These are phyloP conservation scores for Drosophila planitibia DNA, from an alignment of 2,888 invertebrate species.

Conservation along the genomic window DNA sequence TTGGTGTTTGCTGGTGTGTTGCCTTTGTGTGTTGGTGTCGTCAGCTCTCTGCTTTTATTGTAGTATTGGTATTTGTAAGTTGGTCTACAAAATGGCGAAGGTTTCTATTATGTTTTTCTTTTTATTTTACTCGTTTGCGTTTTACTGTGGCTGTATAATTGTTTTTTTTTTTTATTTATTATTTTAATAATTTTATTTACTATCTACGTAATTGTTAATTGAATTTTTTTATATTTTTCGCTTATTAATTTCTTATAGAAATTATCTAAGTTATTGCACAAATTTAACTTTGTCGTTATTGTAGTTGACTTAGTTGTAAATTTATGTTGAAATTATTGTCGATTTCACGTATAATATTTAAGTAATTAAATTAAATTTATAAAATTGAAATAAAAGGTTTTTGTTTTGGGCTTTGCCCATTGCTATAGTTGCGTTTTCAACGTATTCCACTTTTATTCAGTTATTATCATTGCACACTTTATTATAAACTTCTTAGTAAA, in stretches of 20 bases:
- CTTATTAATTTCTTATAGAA: conserved; percentile 70
- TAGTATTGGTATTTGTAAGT: conserved; percentile 29
- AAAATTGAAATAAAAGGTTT: conserved; percentile 57
- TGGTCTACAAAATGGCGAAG: conserved; percentile 41
- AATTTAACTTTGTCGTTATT: conserved; percentile 39
- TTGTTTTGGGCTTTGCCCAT: conserved; percentile 71
- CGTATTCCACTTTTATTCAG: conserved; percentile 46
- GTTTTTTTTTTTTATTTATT: conserved; percentile 26
- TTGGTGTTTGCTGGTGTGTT: conserved; percentile 22
- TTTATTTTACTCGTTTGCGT: not conserved
- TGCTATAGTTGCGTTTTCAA: conserved; percentile 33
- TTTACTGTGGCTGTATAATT: conserved; percentile 30
- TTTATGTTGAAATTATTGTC: not conserved
- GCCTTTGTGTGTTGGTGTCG: conserved; percentile 18
- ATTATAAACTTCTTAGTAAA: conserved; percentile 1
- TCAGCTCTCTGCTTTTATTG: conserved; percentile 10
- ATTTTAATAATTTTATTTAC: conserved; percentile 30
- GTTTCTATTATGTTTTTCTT: conserved; percentile 15
- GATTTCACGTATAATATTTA: conserved; percentile 3
- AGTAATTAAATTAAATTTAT: conserved; percentile 49
- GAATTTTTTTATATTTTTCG: conserved; percentile 25
- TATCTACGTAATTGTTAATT: conserved; percentile 46
- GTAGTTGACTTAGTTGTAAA: conserved; percentile 8
- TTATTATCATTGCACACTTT: conserved; percentile 35
- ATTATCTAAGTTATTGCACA: conserved; percentile 70